Evolutionary conservation across 2,113 vertebrate genomes (phyloP), one percentile per base, ranked within the genome.

Genomic region (Pogona vitticeps): DNA sequence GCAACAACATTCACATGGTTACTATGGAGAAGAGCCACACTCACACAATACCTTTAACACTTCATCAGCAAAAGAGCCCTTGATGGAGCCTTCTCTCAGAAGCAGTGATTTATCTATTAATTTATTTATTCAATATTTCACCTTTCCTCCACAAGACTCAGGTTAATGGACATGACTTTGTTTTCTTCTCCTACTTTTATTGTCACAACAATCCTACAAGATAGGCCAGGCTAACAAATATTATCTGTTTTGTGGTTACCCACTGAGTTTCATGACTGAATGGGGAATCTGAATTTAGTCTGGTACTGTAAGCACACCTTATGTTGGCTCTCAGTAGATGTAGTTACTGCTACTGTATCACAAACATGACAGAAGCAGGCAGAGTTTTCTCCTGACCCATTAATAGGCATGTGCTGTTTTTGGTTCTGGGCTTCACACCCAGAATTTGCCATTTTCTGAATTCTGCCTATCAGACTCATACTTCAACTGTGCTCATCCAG

Each of bases 11-110:
- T 82, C 2, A 7, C 83, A 28, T 46, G 76, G 96, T 95, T 96
- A 95, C 95, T 91, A 93, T 85, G 94, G 92, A 95, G 23, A 89
- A 93, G 17, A 21, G 31, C n/a, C 21, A 0, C 0, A 52, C 82
- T 93, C 83, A 81, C 83, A 81, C 61, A 88, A 36, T 89, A 79
- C 92, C 82, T 59, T 83, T 40, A 85, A 52, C 80, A 81, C 0
- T 0, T 81, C 89, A 91, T 93, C 70, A 88, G 83, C 31, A 76
- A 80, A 79, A 86, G 76, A 77, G 88, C 88, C 92, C 80, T 80
- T 59, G 75, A 73, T 84, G 72, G 33, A 6, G 10, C 28, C 36
- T 88, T 31, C 1, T 42, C n/a, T n/a, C n/a, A n/a, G n/a, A n/a
- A n/a, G n/a, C n/a, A n/a, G n/a, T n/a, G n/a, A 26, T 61, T 79